Evolutionary conservation across 2,888 invertebrate genomes (phyloP), one percentile per base, ranked within the genome.

Genomic region (Ganaspis brasiliensis): DNA sequence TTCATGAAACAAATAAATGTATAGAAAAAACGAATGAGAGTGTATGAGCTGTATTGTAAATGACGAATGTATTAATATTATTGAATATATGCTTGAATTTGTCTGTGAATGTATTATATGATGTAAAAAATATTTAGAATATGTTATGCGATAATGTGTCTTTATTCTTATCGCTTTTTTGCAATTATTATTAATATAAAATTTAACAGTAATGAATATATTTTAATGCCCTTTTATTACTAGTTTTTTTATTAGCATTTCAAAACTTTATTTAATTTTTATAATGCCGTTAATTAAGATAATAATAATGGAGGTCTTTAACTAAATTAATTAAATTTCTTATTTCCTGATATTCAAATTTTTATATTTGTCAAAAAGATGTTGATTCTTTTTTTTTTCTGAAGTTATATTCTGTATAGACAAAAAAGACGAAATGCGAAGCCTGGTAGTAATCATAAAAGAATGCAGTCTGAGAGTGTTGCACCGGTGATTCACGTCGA

Each of bases 401-500:
- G 16, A 19, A 72, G 10, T 40, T 56, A 5, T 57, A 26, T 26
- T 26, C 24, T 57, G n/a, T n/a, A 31, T 31, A 31, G 14, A 12
- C 6, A 26, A 57, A 14, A 57, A 26, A 14, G 12, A n/a, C 16
- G 57, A 57, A 31, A 57, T 57, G 57, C 26, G 57, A 57, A 26
- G 26, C 57, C n/a, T 6, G n/a, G n/a, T 2, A 57, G 31, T 57
- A 57, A 57, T 26, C 16, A n/a, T 21, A 31, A 73, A 73, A 73
- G 73, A 76, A 76, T 76, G 73, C 73, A 73, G 40, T 26, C 35
- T 73, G 49, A 26, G 73, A 37, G 73, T 31, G 37, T 61, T 37
- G 76, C 63, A 24, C 63, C 55, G 73, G 61, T 73, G 73, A 81
- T 77, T 79, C 79, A 79, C 37, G 55, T 19, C 19, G 59, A 74